phyloP scores from a whole-genome alignment of 2,113 vertebrate genomes.

The Brienomyrus brachyistius region DNA sequence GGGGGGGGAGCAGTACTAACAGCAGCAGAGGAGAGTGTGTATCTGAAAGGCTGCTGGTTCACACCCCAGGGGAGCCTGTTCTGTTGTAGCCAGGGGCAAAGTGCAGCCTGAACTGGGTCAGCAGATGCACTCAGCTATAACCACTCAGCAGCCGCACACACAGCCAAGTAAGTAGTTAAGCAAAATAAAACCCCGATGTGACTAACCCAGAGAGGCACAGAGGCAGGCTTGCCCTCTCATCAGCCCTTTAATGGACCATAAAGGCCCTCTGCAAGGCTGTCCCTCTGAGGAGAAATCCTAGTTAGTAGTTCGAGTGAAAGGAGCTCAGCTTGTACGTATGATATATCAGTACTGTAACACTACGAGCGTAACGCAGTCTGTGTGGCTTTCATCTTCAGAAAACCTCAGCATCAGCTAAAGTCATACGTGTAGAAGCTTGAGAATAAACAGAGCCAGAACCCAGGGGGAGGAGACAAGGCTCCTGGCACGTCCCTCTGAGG shows the following conservation, averaged over 20 bases:
- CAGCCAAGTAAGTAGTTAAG: not conserved
- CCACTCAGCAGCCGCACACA: not conserved
- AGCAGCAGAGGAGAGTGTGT: not conserved
- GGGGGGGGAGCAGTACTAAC: not conserved
- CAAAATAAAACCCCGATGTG: not conserved
- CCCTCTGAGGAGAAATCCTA: not conserved
- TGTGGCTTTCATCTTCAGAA: not conserved
- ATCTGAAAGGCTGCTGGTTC: not conserved
- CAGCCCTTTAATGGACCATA: not conserved
- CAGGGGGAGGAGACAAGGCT: too few relatives aligned
- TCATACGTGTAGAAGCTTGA: not conserved
- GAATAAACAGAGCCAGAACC: not conserved
- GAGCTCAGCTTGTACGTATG: not conserved
- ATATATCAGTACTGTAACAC: not conserved
- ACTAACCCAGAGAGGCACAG: not conserved
- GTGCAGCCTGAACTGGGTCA: not conserved
- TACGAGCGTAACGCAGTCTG: not conserved
- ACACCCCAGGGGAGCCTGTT: not conserved
- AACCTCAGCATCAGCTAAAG: not conserved
- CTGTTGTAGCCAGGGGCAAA: not conserved
- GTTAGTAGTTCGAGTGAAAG: not conserved
- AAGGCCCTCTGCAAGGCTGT: not conserved
- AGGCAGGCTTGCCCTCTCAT: not conserved
- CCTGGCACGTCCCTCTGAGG: not conserved
- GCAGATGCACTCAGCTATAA: not conserved